These are phyloP conservation scores for Pseudorhombus dupliciocellatus DNA, from an alignment of 2,113 vertebrate genomes.

Conservation along the genomic window DNA sequence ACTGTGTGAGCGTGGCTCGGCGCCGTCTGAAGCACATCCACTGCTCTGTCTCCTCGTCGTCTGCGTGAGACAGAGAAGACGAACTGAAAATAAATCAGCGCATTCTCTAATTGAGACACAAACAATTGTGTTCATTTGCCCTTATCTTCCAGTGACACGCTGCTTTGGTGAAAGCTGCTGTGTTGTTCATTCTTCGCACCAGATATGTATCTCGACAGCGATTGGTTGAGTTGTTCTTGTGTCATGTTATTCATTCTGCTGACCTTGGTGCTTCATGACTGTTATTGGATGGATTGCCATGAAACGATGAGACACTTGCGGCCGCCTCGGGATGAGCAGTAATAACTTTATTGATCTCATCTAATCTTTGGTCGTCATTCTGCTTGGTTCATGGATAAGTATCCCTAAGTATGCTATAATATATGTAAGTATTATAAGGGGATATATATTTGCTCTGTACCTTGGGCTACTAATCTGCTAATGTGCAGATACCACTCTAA, in stretches of 20 bases:
- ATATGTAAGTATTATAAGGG: too few relatives aligned
- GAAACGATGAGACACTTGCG: not conserved
- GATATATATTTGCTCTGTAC: too few relatives aligned
- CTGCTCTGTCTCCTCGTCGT: slow-evolving; percentile 30
- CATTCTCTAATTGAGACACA: not conserved
- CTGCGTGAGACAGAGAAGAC: not conserved
- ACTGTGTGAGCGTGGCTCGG: slow-evolving; percentile 26
- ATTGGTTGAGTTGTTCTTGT: not conserved
- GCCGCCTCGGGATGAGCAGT: not conserved
- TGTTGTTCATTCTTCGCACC: not conserved
- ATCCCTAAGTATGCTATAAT: too few relatives aligned
- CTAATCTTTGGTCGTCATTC: not conserved
- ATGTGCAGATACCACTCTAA: not conserved
- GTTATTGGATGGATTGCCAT: not conserved
- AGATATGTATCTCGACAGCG: not conserved
- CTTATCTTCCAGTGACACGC: too few relatives aligned
- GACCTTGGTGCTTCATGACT: not conserved
- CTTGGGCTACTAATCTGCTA: not conserved
- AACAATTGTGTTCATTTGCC: not conserved
- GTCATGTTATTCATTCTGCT: not conserved
- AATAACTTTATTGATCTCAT: not conserved
- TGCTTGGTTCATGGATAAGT: not conserved
- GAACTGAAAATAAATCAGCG: not conserved
- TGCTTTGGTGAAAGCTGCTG: not conserved
- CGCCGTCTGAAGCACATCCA: slow-evolving; percentile 46